These are phyloP conservation scores for Allolobophora icterica DNA, from an alignment of 2,888 invertebrate genomes.

Conservation along the genomic window DNA sequence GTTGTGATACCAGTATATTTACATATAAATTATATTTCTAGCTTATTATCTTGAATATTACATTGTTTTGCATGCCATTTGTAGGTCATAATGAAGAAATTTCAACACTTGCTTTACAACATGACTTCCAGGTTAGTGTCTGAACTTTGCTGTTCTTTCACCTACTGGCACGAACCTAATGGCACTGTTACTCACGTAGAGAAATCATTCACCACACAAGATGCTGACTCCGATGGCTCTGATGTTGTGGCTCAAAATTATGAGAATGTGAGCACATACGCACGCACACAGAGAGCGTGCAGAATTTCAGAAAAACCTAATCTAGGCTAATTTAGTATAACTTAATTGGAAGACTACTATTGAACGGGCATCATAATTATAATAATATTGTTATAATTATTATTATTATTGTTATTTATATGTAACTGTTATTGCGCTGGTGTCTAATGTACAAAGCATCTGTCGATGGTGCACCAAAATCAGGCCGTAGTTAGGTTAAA, in stretches of 20 bases:
- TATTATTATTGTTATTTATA: no score
- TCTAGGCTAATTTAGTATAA: background rate
- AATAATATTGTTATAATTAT: no score
- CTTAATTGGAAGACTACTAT: background rate
- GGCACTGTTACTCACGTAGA: background rate
- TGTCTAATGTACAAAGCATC: no score
- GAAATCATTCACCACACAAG: background rate
- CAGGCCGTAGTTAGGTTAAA: no score
- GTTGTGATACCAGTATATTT: no score
- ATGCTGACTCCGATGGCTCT: background rate
- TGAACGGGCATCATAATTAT: background rate
- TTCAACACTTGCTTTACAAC: conserved; percentile 60
- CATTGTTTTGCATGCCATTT: conserved; percentile 37
- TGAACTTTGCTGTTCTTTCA: background rate
- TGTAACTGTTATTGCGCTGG: no score
- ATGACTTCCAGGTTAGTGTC: conserved; percentile 59
- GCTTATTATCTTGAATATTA: background rate
- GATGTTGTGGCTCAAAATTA: background rate
- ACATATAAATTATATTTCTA: background rate
- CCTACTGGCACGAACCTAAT: background rate
- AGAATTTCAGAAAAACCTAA: no score
- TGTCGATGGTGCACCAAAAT: no score
- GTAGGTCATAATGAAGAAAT: conserved; percentile 63
- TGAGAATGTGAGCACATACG: background rate
- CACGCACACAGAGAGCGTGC: no score